Evolutionary conservation across 2,888 invertebrate species (phyloP), one percentile per base, ranked within the genome.

Genomic region (Eremobia ochroleuca): DNA sequence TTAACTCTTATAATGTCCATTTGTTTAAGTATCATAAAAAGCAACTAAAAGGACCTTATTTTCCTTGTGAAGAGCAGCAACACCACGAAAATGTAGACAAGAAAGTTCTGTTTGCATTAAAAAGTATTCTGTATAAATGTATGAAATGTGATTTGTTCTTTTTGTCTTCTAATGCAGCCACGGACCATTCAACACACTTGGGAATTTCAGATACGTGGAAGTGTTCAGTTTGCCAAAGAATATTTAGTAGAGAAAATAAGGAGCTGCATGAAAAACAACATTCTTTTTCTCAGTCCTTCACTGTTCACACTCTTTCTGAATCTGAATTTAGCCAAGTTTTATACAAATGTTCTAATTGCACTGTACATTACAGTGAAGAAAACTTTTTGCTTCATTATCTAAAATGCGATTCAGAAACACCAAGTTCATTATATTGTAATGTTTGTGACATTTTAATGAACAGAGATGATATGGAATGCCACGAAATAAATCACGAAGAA

Each of bases 81-180:
- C 34, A 70, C 2, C 11, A 21, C 21, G 28, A 43, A 46, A 58
- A 43, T 25, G 15, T 37, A 34, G 31, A 70, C 37, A 73, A 49
- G 9, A 52, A 55, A 34, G 55, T n/a, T 73, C 31, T 64, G 2
- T 67, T 73, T 79, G 89, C 91, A 31, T 87, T 92, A 65, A 91
- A 94, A 87, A 92, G 91, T 49, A 88, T 91, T 72, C 71, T 95
- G 58, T 95, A 92, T 82, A 93, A 93, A 91, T 96, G 96, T 84
- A 80, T 83, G 74, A 91, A 92, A 87, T 96, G 96, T 89, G 91
- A 94, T 78, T 87, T 95, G 64, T 90, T 92, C 82, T 96, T 96
- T 89, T 82, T 95, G 70, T 91, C 93, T 64, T 90, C 91, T 37
- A 85, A 90, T 77, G 72, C 88, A 73, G 94, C 94, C 52, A 87